A percentile compares a stretch with the other conserved stretches of the same genome.
Conservation (phyloP, 1,140 invertebrate genomes). For the Leptopilina boulardi region DNA sequence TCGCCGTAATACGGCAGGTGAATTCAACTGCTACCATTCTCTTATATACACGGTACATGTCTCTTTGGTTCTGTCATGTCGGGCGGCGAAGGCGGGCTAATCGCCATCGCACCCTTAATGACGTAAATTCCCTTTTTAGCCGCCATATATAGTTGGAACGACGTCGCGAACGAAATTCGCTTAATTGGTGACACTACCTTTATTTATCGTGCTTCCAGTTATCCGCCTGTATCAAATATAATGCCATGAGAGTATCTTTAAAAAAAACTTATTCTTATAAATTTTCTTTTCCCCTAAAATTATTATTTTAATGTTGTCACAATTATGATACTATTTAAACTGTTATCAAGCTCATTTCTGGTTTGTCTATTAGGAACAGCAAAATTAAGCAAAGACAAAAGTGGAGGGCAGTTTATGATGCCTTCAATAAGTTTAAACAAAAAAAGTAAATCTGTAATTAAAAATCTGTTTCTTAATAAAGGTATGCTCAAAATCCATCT, state of each 20-base stretch:
- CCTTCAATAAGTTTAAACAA: too few species aligned
- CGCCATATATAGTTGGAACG: slow-evolving; percentile 36
- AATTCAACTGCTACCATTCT: slow-evolving; percentile 59
- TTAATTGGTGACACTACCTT: slow-evolving; percentile 58
- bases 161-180: slow-evolving; percentile 50
- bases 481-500: too few species aligned
- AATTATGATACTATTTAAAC: too few species aligned
- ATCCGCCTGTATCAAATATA: slow-evolving; percentile 42
- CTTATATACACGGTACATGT: slow-evolving; percentile 6
- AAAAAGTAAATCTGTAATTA: too few species aligned
- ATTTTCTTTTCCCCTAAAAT: too few species aligned
- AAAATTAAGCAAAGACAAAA: too few species aligned
- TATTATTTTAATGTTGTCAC: too few species aligned
- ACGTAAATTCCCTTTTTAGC: slow-evolving; percentile 47
- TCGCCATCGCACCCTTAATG: slow-evolving; percentile 60
- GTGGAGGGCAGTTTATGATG: too few species aligned
- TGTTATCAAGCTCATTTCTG: too few species aligned
- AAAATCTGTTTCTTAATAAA: too few species aligned
- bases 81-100: slow-evolving; percentile 52
- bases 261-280: too few species aligned
- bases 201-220: slow-evolving; percentile 57
- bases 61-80: slow-evolving; percentile 43
- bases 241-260: background rate
- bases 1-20: slow-evolving; percentile 60
- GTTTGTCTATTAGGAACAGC: too few species aligned